A percentile compares a stretch with the other conserved stretches of the same genome.
Conservation (phyloP, 2,888 invertebrate species). For the Leptinotarsa tumamoca region DNA sequence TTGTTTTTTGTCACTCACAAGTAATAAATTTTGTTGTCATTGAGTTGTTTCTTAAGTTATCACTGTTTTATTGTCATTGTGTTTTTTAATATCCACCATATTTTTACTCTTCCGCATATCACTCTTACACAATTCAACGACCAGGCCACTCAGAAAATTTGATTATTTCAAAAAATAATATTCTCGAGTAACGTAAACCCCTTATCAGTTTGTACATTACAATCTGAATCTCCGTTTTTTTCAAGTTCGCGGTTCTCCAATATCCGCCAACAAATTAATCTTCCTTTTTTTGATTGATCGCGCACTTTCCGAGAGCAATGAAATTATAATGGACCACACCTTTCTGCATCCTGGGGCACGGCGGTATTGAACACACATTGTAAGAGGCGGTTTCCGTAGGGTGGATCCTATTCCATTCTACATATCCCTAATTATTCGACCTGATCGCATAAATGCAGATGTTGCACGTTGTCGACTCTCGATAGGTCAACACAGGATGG, state of each 20-base stretch:
- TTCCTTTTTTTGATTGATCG: slow-evolving; percentile 22
- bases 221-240: too few species aligned
- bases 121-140: too few species aligned
- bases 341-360: slow-evolving; percentile 33
- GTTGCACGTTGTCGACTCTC: neutral
- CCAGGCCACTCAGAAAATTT: too few species aligned
- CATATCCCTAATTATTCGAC: neutral
- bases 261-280: slow-evolving; percentile 17
- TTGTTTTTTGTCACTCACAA: too few species aligned
- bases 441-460: slow-evolving; percentile 5
- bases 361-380: slow-evolving; percentile 30
- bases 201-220: too few species aligned
- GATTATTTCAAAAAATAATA: too few species aligned
- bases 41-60: too few species aligned
- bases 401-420: neutral
- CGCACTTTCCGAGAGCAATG: slow-evolving; percentile 30
- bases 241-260: neutral
- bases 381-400: slow-evolving; percentile 1
- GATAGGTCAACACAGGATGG: neutral
- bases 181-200: too few species aligned
- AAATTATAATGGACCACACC: slow-evolving; percentile 36
- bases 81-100: too few species aligned
- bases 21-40: too few species aligned
- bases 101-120: too few species aligned
- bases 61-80: too few species aligned